These are phyloP conservation scores for Heliconius cydno DNA, from an alignment of 2,888 invertebrate species.

Conservation along the genomic window DNA sequence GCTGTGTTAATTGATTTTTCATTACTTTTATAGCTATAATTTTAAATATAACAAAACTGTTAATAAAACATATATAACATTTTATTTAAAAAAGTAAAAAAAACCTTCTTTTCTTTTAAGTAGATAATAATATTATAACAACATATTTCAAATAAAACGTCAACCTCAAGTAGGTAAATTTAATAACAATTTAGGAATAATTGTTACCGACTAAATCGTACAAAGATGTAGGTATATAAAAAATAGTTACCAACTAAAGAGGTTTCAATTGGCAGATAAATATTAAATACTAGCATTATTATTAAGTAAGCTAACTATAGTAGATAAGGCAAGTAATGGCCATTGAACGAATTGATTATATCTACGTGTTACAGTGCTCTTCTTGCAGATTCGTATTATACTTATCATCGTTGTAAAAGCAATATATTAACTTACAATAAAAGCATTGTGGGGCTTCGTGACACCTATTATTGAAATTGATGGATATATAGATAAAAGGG, in stretches of 20 bases:
- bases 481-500: constrained; percentile 80
- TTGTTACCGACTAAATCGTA: too few relatives aligned
- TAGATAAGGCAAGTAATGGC: constrained; percentile 40
- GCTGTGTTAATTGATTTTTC: constrained; percentile 1
- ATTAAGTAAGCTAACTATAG: constrained; percentile 34
- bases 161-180: background rate
- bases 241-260: constrained; percentile 11
- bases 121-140: background rate
- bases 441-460: constrained; percentile 64
- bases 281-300: constrained; percentile 34
- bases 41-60: background rate
- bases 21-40: background rate
- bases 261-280: constrained; percentile 20
- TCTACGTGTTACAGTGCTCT: constrained; percentile 45
- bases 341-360: constrained; percentile 43
- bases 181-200: background rate
- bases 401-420: constrained; percentile 61
- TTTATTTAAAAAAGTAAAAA: background rate
- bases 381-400: constrained; percentile 57
- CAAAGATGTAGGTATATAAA: background rate
- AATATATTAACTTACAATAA: constrained; percentile 59
- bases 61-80: background rate
- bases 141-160: background rate
- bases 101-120: background rate
- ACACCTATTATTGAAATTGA: constrained; percentile 78